Conservation (phyloP, 2,797 vertebrate species). For the Myotis findleyi region DNA sequence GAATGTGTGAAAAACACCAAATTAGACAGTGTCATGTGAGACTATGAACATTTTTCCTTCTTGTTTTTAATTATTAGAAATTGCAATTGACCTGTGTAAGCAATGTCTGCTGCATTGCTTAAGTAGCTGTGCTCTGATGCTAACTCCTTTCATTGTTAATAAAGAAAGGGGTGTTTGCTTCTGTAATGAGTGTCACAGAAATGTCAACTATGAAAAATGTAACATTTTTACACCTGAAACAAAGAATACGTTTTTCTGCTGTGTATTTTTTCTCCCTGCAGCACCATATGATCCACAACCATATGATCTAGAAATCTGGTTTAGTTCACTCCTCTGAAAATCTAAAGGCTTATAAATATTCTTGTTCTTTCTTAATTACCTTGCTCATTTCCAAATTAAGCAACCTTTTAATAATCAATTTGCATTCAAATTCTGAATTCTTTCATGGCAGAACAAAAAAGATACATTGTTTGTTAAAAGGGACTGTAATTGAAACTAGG, state of each 20-base stretch:
- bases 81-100: constrained; percentile 49
- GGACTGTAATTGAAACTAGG: constrained; percentile 50
- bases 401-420: constrained; percentile 73
- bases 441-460: constrained; percentile 49
- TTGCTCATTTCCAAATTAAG: constrained; percentile 74
- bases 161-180: constrained; percentile 62
- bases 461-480: constrained; percentile 34
- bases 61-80: constrained; percentile 78
- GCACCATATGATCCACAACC: constrained; percentile 70
- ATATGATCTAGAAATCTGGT: constrained; percentile 79
- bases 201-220: constrained; percentile 76
- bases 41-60: constrained; percentile 57
- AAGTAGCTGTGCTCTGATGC: constrained; percentile 18
- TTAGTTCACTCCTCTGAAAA: constrained; percentile 74
- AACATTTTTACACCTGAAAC: constrained; percentile 75
- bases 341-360: constrained; percentile 67
- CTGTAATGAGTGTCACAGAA: constrained; percentile 71
- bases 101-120: constrained; percentile 50
- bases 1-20: constrained; percentile 72
- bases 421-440: constrained; percentile 74
- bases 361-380: constrained; percentile 72
- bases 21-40: constrained; percentile 58
- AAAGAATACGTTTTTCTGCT: constrained; percentile 70
- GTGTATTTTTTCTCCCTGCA: constrained; percentile 58
- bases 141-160: constrained; percentile 30